phyloP scores from a whole-genome alignment of 2,113 vertebrate genomes.

The Elephantulus edwardii region DNA sequence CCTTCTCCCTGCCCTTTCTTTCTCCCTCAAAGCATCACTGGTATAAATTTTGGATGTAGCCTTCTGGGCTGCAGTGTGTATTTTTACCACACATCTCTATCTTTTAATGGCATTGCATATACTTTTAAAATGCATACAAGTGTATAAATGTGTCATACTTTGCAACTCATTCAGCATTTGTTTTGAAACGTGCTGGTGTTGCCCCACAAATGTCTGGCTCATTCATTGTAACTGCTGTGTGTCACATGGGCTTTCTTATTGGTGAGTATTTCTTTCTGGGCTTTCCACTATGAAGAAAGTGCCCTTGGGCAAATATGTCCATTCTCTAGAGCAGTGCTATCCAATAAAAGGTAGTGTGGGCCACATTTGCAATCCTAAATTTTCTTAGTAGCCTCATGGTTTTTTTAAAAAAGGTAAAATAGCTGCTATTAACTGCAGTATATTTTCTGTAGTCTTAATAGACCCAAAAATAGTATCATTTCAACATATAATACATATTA shows the following conservation, averaged over 20 bases:
- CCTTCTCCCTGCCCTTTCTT: neutral
- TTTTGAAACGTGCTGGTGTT: neutral
- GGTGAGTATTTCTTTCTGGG: neutral
- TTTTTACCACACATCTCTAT: neutral
- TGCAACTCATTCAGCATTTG: neutral
- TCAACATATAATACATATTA: neutral
- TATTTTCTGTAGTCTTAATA: neutral
- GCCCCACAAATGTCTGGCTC: neutral
- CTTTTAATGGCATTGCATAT: neutral
- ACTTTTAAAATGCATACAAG: neutral
- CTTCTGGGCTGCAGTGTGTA: neutral
- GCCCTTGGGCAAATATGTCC: neutral
- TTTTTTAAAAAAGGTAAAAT: neutral
- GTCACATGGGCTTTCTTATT: neutral
- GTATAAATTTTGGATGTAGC: neutral
- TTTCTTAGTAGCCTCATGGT: neutral
- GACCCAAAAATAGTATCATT: conserved; percentile 10
- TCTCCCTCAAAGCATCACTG: neutral
- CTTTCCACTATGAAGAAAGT: neutral
- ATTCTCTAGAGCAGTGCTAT: neutral
- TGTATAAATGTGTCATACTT: neutral
- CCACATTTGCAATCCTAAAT: neutral
- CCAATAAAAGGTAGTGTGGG: neutral
- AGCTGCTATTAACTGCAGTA: neutral
- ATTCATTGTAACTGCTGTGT: neutral